Evolutionary conservation across 2,113 vertebrate genomes (phyloP).

Genomic region (Mustelus asterias): DNA sequence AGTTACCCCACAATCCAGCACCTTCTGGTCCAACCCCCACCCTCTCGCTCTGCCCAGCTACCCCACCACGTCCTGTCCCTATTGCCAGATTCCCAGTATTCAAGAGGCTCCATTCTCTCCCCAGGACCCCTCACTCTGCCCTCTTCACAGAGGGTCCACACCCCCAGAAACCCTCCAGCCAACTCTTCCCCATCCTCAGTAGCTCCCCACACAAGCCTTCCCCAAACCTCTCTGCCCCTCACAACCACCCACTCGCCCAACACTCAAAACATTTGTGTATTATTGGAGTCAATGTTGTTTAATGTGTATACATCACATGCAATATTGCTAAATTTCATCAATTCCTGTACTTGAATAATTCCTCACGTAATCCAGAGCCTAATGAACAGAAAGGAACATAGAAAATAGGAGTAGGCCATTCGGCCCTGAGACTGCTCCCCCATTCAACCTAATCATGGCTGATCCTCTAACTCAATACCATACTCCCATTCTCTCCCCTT

Average conservation of each 20-base stretch:
- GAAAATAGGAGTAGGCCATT: no score
- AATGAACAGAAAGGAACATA: neutral
- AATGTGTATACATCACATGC: neutral
- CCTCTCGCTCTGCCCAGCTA: neutral
- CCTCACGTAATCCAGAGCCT: neutral
- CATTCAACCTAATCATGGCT: no score
- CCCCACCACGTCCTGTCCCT: neutral
- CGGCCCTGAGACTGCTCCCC: no score
- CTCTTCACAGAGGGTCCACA: neutral
- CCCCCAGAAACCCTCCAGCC: neutral
- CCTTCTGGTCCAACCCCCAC: neutral
- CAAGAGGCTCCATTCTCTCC: neutral
- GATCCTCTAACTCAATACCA: no score
- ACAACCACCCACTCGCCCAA: no score
- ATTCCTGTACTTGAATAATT: neutral
- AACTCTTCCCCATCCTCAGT: neutral
- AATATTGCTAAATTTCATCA: neutral
- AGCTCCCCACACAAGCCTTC: no score
- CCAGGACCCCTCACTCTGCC: neutral
- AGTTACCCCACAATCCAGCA: neutral
- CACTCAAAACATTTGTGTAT: neutral
- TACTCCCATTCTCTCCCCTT: no score
- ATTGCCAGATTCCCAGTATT: neutral
- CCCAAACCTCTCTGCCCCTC: no score
- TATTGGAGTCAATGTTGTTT: neutral